phyloP scores from a whole-genome alignment of 2,113 vertebrate species.

The Empidonax traillii region DNA sequence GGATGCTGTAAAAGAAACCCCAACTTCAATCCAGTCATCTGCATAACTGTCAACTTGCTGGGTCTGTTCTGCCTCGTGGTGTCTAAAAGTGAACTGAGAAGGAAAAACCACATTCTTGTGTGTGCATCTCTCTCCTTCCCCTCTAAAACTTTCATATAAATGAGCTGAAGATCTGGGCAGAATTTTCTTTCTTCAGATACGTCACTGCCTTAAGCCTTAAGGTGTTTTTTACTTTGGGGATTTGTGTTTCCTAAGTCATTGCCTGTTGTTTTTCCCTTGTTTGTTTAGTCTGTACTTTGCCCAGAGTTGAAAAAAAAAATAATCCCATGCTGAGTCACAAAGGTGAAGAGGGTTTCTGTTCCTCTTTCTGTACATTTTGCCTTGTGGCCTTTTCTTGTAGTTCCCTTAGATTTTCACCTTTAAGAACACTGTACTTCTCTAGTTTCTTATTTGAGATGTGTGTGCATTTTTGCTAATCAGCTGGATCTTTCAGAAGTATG shows the following conservation, averaged over 20 bases:
- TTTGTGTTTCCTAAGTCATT: neutral
- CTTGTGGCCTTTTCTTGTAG: neutral
- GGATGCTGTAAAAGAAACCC: neutral
- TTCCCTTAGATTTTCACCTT: neutral
- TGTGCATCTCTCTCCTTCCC: neutral
- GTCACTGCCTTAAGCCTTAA: neutral
- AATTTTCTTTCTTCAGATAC: neutral
- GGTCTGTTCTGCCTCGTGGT: neutral
- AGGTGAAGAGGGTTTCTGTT: neutral
- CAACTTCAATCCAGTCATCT: neutral
- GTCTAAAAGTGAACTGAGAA: neutral
- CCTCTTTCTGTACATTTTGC: neutral
- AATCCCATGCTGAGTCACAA: neutral
- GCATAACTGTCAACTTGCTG: neutral
- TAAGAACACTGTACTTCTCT: accelerated
- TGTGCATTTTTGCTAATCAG: neutral
- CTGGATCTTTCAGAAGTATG: neutral
- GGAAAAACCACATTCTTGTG: neutral
- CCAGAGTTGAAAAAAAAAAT: neutral
- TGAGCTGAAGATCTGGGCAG: neutral
- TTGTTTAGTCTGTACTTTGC: neutral
- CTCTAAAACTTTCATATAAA: neutral
- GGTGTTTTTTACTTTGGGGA: neutral
- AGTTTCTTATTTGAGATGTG: neutral
- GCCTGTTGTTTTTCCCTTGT: neutral